These are phyloP conservation scores for Ariolimax columbianus DNA, from an alignment of 2,888 invertebrate genomes.

Conservation along the genomic window DNA sequence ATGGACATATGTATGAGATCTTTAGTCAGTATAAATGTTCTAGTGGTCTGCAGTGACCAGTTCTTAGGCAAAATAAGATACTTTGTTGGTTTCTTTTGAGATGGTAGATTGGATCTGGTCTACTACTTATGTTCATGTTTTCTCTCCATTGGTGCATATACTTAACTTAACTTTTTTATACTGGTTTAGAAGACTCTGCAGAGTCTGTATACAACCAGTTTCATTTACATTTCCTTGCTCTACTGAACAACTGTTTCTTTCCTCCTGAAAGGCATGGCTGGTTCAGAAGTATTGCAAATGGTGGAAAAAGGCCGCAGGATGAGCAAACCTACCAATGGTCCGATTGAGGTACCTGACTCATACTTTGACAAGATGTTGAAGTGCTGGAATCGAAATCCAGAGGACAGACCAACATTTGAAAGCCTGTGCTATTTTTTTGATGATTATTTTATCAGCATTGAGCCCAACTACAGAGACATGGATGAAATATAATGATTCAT, in stretches of 20 bases:
- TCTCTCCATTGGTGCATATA: too few species aligned
- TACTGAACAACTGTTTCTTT: neutral
- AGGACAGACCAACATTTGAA: constrained; percentile 97
- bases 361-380: constrained; percentile 96
- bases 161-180: too few species aligned
- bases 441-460: constrained; percentile 75
- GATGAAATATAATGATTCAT: constrained; percentile 46
- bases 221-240: neutral
- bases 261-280: constrained; percentile 64
- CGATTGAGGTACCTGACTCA: constrained; percentile 87
- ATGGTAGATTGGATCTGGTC: too few species aligned
- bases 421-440: constrained; percentile 82
- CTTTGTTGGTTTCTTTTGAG: too few species aligned
- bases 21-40: too few species aligned
- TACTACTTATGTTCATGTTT: too few species aligned
- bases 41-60: too few species aligned
- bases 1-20: too few species aligned
- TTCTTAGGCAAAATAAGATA: too few species aligned
- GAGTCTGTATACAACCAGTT: too few species aligned
- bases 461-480: constrained; percentile 82
- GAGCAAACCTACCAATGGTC: constrained; percentile 87
- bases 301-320: constrained; percentile 94
- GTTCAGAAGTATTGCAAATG: constrained; percentile 67
- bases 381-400: constrained; percentile 95
- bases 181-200: too few species aligned